Percentiles rank a stretch among this genome's conserved stretches.
These are phyloP conservation scores for Yponomeuta plumbellus DNA, from an alignment of 2,888 invertebrate genomes.

Conservation along the genomic window DNA sequence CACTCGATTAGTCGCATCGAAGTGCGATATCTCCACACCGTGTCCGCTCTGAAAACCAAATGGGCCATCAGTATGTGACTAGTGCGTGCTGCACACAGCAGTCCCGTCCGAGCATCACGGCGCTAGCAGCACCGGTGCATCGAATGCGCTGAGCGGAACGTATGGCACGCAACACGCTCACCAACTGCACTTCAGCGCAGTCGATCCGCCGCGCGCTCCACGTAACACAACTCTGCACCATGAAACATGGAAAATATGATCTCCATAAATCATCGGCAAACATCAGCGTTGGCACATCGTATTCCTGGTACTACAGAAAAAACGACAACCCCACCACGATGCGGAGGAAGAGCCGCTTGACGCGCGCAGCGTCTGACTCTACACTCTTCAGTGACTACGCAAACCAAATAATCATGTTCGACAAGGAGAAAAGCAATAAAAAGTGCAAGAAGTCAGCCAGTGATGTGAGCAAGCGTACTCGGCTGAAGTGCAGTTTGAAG, in stretches of 20 bases:
- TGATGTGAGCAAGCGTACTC: constrained; percentile 55
- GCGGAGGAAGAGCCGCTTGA: constrained; percentile 49
- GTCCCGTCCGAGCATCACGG: constrained; percentile 48
- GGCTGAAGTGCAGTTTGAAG: constrained; percentile 53
- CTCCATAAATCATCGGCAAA: constrained; percentile 67
- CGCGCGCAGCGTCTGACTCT: constrained; percentile 64
- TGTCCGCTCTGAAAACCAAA: constrained; percentile 65
- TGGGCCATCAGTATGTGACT: constrained; percentile 55
- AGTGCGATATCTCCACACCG: constrained; percentile 53
- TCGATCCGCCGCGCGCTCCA: constrained; percentile 52
- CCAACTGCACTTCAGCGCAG: constrained; percentile 48
- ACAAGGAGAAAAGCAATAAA: constrained; percentile 49
- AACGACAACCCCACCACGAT: constrained; percentile 45
- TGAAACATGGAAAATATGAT: constrained; percentile 75
- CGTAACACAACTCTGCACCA: constrained; percentile 43
- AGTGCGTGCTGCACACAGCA: constrained; percentile 28
- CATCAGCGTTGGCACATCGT: constrained; percentile 66
- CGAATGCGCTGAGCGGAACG: constrained; percentile 56
- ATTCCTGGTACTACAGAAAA: constrained; percentile 72
- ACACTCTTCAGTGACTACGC: constrained; percentile 72
- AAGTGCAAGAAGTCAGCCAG: constrained; percentile 62
- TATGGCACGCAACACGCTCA: constrained; percentile 50
- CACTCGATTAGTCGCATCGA: constrained; percentile 44
- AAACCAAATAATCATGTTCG: constrained; percentile 67
- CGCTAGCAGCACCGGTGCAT: constrained; percentile 71